phyloP scores from a whole-genome alignment of 2,113 vertebrate genomes.

The Astur gentilis region DNA sequence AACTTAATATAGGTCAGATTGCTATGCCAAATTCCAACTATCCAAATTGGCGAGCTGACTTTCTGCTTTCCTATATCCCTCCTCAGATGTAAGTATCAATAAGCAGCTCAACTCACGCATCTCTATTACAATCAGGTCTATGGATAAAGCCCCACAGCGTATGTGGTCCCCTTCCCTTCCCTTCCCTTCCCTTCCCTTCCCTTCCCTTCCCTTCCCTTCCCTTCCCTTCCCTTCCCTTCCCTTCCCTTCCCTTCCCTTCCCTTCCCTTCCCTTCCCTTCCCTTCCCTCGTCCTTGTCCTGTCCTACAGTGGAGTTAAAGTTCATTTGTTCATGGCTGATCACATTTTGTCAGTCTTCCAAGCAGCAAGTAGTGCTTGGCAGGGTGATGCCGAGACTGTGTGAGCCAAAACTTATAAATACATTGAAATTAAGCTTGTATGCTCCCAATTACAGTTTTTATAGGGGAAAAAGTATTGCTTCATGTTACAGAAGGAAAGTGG shows the following conservation, averaged over 20 bases:
- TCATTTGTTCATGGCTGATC: constrained; percentile 30
- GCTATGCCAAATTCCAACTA: background rate
- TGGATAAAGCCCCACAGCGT: background rate
- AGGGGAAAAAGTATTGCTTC: constrained; percentile 20
- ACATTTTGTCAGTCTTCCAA: constrained; percentile 60
- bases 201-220: background rate
- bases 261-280: background rate
- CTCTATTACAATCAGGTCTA: background rate
- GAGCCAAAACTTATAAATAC: constrained; percentile 55
- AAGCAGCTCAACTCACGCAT: background rate
- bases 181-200: background rate
- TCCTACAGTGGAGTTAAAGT: background rate
- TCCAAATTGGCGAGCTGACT: background rate
- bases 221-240: no score
- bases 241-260: background rate
- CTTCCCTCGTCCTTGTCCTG: no score
- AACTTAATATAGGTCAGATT: constrained; percentile 1
- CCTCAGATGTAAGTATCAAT: background rate
- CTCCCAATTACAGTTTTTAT: constrained; percentile 30
- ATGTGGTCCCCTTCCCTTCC: background rate
- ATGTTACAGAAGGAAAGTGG: background rate
- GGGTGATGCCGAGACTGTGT: background rate
- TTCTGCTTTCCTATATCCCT: background rate
- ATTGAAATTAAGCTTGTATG: constrained; percentile 31
- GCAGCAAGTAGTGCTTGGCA: constrained; percentile 51